phyloP scores from a whole-genome alignment of 2,797 vertebrate species.

The Lepidocolaptes lacrymiger region DNA sequence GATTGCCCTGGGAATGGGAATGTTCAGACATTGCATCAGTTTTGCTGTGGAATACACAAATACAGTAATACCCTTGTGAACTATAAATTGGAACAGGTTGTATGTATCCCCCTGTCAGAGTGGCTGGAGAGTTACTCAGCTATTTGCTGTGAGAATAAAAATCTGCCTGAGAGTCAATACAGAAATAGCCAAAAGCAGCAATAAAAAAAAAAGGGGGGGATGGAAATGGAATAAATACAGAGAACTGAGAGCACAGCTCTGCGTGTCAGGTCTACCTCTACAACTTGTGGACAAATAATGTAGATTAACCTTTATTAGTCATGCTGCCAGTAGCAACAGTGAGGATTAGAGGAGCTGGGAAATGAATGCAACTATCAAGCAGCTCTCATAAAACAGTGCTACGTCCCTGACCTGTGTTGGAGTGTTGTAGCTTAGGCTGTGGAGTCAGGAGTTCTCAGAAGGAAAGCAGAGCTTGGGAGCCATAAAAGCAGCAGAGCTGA shows the following conservation, averaged over 20 bases:
- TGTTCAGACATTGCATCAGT: neutral
- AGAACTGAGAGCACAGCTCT: neutral
- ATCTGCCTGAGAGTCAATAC: neutral
- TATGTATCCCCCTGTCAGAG: neutral
- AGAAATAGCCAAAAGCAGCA: neutral
- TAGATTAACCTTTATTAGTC: neutral
- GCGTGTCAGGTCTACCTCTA: neutral
- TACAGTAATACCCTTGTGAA: neutral
- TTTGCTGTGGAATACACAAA: neutral
- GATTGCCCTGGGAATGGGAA: neutral
- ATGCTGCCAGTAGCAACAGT: neutral
- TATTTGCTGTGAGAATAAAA: neutral
- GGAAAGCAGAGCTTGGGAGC: neutral
- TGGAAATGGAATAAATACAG: neutral
- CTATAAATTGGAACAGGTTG: neutral
- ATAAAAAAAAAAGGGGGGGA: neutral
- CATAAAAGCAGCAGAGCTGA: neutral
- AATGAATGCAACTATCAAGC: neutral
- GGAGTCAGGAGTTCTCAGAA: neutral
- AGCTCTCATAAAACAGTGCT: neutral
- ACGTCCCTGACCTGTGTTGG: accelerated
- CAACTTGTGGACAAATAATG: neutral
- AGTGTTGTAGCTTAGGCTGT: neutral
- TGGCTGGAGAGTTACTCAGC: neutral
- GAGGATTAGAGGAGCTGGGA: neutral